Conservation (phyloP, 2,888 invertebrate genomes). For the Drosophila anomalata region DNA sequence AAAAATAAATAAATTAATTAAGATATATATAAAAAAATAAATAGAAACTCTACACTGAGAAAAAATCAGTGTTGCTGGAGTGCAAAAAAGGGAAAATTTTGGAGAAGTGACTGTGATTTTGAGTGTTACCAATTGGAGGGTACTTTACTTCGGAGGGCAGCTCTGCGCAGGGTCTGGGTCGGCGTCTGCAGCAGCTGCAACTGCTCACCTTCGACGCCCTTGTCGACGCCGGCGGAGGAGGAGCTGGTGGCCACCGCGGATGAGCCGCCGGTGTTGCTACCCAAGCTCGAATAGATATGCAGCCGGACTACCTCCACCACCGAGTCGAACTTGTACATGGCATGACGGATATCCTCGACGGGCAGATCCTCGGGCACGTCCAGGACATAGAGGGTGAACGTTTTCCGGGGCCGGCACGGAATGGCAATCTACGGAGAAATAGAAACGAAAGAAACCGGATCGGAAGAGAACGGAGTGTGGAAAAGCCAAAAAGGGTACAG, state of each 20-base stretch:
- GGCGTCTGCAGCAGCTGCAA: conserved; percentile 49
- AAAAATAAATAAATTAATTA: neutral
- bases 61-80: neutral
- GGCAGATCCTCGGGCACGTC: conserved; percentile 94
- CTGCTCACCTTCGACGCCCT: conserved; percentile 81
- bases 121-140: conserved; percentile 44
- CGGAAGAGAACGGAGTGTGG: conserved; percentile 7
- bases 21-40: neutral
- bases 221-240: conserved; percentile 62
- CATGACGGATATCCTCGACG: conserved; percentile 92
- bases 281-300: conserved; percentile 83
- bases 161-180: conserved; percentile 66
- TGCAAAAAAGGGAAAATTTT: neutral
- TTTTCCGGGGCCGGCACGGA: conserved; percentile 93
- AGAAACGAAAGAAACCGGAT: conserved; percentile 24
- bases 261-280: conserved; percentile 41
- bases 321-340: conserved; percentile 91
- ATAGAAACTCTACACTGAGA: neutral
- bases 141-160: conserved; percentile 69
- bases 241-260: conserved; percentile 64
- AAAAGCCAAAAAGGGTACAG: no score
- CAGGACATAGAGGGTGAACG: conserved; percentile 92
- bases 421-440: conserved; percentile 87
- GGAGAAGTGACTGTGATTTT: conserved; percentile 5
- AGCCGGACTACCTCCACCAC: conserved; percentile 92